Evolutionary conservation across 2,113 vertebrate species (phyloP), one percentile per base, ranked within the genome.

Genomic region (Condylura cristata): DNA sequence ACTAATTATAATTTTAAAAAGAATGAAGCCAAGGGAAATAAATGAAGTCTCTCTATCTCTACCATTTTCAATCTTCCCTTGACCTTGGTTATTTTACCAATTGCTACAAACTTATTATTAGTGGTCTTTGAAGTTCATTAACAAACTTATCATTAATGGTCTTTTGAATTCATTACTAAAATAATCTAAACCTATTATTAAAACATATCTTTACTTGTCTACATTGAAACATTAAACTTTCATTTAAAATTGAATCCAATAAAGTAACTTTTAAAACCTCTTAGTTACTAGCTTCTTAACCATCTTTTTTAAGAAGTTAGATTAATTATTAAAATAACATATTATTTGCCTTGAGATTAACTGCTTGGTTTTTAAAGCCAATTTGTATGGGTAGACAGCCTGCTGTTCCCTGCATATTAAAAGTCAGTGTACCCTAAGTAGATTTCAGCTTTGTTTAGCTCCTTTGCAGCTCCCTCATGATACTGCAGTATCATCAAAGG

Each of bases 321-420:
- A 96, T 96, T 93, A 96, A 95, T 96, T 96, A 97, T 96, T 96
- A 93, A 96, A 93, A 81, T 86, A 87, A 72, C 39, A 92, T 79
- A 95, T 93, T 91, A 94, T 96, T 94, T 94, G 87, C 80, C 51
- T 96, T 92, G 76, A 95, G 72, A 96, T 93, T 87, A 94, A 94
- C 84, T 87, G 89, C 91, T 81, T 91, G 60, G 22, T 87, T 91
- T 86, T 95, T 75, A 89, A 94, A 91, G 66, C 24, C 80, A 84
- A 80, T 96, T 91, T 80, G 24, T 91, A 80, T 91, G 86, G 32
- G 53, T 86, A 76, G 93, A 80, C 56, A 83, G 70, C 84, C 84
- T 94, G 87, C 92, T 96, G 65, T 81, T 87, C n/a, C 28, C 60
- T 56, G 41, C 56, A 79, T 84, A 80, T 94, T 94, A 93, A 94